These are phyloP conservation scores for Acronicta psi DNA, from an alignment of 2,888 invertebrate genomes.

Conservation along the genomic window DNA sequence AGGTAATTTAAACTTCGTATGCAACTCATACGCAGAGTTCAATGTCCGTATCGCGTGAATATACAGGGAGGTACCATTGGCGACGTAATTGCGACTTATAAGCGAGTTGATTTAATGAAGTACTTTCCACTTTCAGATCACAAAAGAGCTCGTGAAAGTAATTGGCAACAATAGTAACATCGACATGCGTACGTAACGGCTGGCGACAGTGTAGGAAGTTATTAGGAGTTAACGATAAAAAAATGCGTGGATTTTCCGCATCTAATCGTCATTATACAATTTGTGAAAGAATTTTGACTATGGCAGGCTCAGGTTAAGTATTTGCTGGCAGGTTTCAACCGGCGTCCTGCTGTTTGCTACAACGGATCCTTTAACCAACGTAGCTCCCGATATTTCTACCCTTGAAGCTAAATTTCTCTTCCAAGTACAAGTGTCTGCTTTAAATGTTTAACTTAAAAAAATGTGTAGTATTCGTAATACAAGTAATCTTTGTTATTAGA, in stretches of 20 bases:
- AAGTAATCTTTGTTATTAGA: too few relatives aligned
- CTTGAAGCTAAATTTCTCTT: too few relatives aligned
- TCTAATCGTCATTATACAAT: not conserved
- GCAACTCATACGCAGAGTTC: conserved; percentile 51
- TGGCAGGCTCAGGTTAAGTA: too few relatives aligned
- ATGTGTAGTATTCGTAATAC: too few relatives aligned
- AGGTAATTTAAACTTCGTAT: conserved; percentile 32
- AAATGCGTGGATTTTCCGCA: conserved; percentile 18
- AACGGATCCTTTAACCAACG: too few relatives aligned
- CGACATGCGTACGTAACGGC: conserved; percentile 36
- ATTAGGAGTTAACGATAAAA: conserved; percentile 20
- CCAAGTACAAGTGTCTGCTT: too few relatives aligned
- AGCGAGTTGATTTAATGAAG: conserved; percentile 73
- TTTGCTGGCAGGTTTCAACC: too few relatives aligned
- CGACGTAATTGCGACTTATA: conserved; percentile 67
- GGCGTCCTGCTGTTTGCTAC: too few relatives aligned
- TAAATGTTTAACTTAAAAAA: too few relatives aligned
- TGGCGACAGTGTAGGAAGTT: conserved; percentile 51
- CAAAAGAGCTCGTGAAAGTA: conserved; percentile 80
- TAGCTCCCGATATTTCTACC: too few relatives aligned
- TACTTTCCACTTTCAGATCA: conserved; percentile 82
- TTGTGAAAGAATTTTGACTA: not conserved
- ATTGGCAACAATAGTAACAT: conserved; percentile 57
- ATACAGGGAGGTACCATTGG: conserved; percentile 53
- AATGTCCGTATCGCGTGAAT: conserved; percentile 64